These are phyloP conservation scores for Sycobia sp. DNA, from an alignment of 1,140 invertebrate species.

Conservation along the genomic window DNA sequence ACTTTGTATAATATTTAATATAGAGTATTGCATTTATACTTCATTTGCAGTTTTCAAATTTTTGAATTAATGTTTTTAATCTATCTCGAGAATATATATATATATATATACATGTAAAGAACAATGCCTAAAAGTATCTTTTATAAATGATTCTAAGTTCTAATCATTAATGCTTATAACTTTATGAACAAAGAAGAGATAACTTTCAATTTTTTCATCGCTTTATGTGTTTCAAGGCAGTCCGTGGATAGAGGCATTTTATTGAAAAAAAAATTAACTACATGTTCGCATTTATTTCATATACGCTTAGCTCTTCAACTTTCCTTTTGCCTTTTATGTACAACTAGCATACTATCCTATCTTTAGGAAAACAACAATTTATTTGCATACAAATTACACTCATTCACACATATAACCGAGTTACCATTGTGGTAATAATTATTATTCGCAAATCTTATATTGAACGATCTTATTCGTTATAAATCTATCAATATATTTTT, in stretches of 20 bases:
- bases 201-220: constrained; percentile 22
- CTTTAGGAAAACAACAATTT: constrained; percentile 3
- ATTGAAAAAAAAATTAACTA: constrained; percentile 15
- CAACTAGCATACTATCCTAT: constrained; percentile 12
- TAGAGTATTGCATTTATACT: too few relatives aligned
- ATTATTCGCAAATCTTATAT: constrained; percentile 20
- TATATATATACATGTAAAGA: too few relatives aligned
- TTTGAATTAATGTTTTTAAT: too few relatives aligned
- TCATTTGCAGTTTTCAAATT: too few relatives aligned
- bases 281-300: constrained; percentile 14
- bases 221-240: constrained; percentile 13
- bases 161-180: too few relatives aligned
- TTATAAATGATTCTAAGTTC: too few relatives aligned
- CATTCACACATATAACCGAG: constrained; percentile 20
- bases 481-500: constrained; percentile 11
- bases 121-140: too few relatives aligned
- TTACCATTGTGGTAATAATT: constrained; percentile 11
- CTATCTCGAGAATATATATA: too few relatives aligned
- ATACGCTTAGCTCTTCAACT: constrained; percentile 6
- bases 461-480: constrained; percentile 12
- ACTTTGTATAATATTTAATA: background rate
- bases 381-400: background rate
- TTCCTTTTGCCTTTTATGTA: constrained; percentile 27
- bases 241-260: constrained; percentile 9
- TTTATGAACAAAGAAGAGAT: constrained; percentile 10